A percentile compares a stretch with the other conserved stretches of the same genome.
Conservation (phyloP, 2,888 invertebrate species). For the Phaonia tiefii region DNA sequence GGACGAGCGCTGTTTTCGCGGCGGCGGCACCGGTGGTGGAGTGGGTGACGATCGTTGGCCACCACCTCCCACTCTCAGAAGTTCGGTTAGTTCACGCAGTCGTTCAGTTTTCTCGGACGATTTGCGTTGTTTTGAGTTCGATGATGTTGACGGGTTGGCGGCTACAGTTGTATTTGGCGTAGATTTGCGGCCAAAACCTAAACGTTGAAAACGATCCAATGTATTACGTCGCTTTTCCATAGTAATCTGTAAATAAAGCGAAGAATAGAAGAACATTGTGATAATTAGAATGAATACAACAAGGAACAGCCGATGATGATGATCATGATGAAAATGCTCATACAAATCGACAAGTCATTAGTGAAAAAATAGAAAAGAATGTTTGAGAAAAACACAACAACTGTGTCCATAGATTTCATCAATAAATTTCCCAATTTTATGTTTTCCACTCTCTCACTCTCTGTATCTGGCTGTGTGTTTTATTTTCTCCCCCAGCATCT, state of each 20-base stretch:
- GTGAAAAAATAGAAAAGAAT: slow-evolving; percentile 30
- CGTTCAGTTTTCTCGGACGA: slow-evolving; percentile 86
- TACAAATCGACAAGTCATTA: slow-evolving; percentile 23
- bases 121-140: slow-evolving; percentile 72
- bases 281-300: slow-evolving; percentile 27
- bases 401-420: slow-evolving; percentile 53
- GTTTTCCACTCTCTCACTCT: background rate
- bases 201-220: slow-evolving; percentile 91
- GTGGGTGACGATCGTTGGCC: slow-evolving; percentile 82
- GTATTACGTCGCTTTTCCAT: slow-evolving; percentile 83
- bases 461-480: background rate
- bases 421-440: slow-evolving; percentile 59
- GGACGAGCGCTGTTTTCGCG: slow-evolving; percentile 80
- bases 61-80: slow-evolving; percentile 82
- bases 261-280: slow-evolving; percentile 34
- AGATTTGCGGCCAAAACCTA: slow-evolving; percentile 84
- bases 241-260: slow-evolving; percentile 74
- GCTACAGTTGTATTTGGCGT: slow-evolving; percentile 69
- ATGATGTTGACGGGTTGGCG: slow-evolving; percentile 47
- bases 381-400: slow-evolving; percentile 43
- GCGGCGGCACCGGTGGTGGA: slow-evolving; percentile 83
- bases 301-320: slow-evolving; percentile 10
- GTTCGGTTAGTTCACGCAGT: slow-evolving; percentile 88
- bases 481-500: background rate
- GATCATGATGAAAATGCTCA: slow-evolving; percentile 14